phyloP scores from a whole-genome alignment of 2,797 vertebrate genomes.

The Scolopax rusticola region DNA sequence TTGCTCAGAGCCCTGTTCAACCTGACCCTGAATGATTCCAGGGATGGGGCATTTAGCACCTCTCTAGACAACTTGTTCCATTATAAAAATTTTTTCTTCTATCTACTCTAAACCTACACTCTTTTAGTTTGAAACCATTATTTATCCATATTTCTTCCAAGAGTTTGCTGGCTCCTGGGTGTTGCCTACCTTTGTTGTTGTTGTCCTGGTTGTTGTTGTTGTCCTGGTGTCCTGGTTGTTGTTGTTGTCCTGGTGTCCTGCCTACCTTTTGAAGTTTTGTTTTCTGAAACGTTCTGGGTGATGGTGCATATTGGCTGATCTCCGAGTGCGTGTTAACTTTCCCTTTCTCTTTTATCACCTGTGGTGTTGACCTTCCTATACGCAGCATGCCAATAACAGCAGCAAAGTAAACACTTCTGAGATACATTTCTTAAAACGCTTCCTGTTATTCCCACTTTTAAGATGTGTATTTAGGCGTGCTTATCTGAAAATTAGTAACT shows the following conservation, averaged over 20 bases:
- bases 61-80: not conserved
- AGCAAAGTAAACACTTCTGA: not conserved
- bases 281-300: not conserved
- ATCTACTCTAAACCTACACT: not conserved
- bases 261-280: not conserved
- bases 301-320: not conserved
- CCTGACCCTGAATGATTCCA: not conserved
- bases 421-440: not conserved
- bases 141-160: not conserved
- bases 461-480: not conserved
- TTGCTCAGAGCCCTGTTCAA: not conserved
- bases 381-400: not conserved
- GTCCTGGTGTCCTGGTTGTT: too few species aligned
- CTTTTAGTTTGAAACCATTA: not conserved
- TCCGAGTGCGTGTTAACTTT: not conserved
- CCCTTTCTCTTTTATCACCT: not conserved
- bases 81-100: not conserved
- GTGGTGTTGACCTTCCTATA: not conserved
- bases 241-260: too few species aligned
- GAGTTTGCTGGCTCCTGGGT: not conserved
- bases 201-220: too few species aligned
- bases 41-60: not conserved
- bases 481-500: not conserved
- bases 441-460: not conserved
- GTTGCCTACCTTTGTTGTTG: too few species aligned